phyloP scores from a whole-genome alignment of 35 echinoderm and acorn worm genomes.

The Acanthaster planci region DNA sequence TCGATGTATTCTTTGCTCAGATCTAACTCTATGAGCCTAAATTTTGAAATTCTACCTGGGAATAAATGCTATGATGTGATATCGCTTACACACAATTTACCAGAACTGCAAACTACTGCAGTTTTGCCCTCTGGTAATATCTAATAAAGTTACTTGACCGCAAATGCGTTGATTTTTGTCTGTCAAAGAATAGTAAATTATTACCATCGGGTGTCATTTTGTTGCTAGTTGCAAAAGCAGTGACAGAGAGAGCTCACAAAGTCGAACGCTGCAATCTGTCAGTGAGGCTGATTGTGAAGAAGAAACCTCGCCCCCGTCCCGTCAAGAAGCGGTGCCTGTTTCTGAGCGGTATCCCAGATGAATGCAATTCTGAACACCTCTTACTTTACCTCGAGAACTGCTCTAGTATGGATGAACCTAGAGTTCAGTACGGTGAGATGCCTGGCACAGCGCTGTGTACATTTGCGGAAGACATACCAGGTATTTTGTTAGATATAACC shows the following conservation, averaged over 20 bases:
- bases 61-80: too few species aligned
- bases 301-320: background rate
- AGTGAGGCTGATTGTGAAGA: constrained; percentile 8
- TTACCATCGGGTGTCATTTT: too few species aligned
- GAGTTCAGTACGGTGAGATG: constrained; percentile 4
- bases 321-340: constrained; percentile 6
- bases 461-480: background rate
- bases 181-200: too few species aligned
- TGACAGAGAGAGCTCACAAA: background rate
- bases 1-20: too few species aligned
- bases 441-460: constrained; percentile 26
- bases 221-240: background rate
- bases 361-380: background rate
- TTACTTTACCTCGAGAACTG: constrained; percentile 7
- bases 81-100: too few species aligned
- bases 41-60: too few species aligned
- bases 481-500: background rate
- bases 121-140: too few species aligned
- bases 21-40: too few species aligned
- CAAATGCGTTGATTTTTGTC: too few species aligned
- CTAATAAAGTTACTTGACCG: too few species aligned
- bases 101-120: too few species aligned
- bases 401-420: background rate
- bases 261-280: background rate
- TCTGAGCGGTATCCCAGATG: constrained; percentile 26